Conservation (phyloP, 2,888 invertebrate genomes). For the Vanessa cardui region DNA sequence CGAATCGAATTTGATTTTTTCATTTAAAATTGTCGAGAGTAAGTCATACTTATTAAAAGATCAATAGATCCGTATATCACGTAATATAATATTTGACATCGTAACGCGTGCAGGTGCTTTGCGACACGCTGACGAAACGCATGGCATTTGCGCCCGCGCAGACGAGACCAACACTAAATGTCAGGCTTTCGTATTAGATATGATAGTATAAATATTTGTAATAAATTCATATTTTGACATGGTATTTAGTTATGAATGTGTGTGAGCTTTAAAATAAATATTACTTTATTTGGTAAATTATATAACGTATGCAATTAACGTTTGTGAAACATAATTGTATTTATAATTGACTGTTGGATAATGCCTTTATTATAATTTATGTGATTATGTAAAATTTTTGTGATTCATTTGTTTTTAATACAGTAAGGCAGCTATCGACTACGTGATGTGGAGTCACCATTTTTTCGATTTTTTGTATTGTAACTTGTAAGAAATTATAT, state of each 20-base stretch:
- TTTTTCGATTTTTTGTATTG: no score
- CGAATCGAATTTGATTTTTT: no score
- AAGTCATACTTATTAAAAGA: not conserved
- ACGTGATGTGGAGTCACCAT: no score
- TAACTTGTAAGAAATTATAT: no score
- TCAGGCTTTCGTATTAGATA: slow-evolving; percentile 50
- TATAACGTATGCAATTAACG: no score
- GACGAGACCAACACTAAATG: slow-evolving; percentile 53
- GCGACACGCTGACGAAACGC: slow-evolving; percentile 51
- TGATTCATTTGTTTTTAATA: no score
- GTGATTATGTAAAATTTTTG: no score
- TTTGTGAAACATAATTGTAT: no score
- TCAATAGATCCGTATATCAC: slow-evolving; percentile 7
- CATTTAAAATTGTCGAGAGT: not conserved
- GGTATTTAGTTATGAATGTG: slow-evolving; percentile 9
- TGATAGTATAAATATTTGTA: slow-evolving; percentile 31
- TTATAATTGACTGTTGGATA: no score
- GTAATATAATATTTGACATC: slow-evolving; percentile 1
- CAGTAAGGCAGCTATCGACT: no score
- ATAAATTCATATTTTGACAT: slow-evolving; percentile 25
- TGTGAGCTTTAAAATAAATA: not conserved
- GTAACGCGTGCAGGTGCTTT: slow-evolving; percentile 29
- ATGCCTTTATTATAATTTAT: no score
- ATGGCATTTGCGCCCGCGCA: slow-evolving; percentile 52
- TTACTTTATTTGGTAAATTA: no score